Evolutionary conservation across 1,140 invertebrate species (phyloP).

Genomic region (Ooceraea biroi): DNA sequence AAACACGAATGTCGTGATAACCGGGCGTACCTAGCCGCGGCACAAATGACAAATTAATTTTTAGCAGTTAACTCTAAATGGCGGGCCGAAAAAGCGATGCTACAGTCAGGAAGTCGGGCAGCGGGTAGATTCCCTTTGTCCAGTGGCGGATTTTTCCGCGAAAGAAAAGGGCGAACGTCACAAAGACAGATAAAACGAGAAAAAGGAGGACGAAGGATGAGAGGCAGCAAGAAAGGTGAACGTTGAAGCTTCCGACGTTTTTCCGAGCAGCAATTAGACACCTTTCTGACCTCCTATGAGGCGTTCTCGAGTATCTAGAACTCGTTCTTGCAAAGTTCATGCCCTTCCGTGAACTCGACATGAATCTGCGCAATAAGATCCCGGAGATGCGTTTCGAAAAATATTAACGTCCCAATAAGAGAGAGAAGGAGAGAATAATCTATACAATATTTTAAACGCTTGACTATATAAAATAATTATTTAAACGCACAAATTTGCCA

Average conservation of each 20-base stretch:
- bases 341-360: not conserved
- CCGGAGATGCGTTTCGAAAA: not conserved
- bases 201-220: slow-evolving; percentile 8
- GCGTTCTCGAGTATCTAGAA: slow-evolving; percentile 26
- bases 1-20: slow-evolving; percentile 42
- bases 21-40: not conserved
- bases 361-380: not conserved
- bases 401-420: not conserved
- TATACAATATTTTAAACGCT: no score
- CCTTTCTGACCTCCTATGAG: slow-evolving; percentile 36
- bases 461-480: no score
- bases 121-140: slow-evolving; percentile 42
- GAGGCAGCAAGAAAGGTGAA: slow-evolving; percentile 29
- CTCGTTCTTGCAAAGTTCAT: slow-evolving; percentile 17
- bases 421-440: no score
- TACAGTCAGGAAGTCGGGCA: slow-evolving; percentile 38
- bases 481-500: no score
- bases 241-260: slow-evolving; percentile 49
- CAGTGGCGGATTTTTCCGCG: slow-evolving; percentile 10
- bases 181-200: slow-evolving; percentile 50
- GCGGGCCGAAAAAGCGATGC: not conserved
- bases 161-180: slow-evolving; percentile 30
- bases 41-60: slow-evolving; percentile 59
- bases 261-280: slow-evolving; percentile 61
- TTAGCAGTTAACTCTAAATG: slow-evolving; percentile 51